Evolutionary conservation across 2,888 invertebrate genomes (phyloP).

Genomic region (Trimorus sp.): DNA sequence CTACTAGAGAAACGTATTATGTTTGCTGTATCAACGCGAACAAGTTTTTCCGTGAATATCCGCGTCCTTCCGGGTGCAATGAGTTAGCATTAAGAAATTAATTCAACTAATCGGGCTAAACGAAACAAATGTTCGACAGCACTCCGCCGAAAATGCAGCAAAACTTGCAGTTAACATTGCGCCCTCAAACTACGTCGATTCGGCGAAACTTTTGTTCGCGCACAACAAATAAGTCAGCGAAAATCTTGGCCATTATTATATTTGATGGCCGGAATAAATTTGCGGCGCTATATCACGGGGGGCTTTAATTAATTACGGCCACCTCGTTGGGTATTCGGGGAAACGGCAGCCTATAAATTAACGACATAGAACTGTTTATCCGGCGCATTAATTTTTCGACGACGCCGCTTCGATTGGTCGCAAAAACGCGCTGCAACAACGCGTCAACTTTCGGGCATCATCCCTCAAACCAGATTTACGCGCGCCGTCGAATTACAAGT

Average conservation of each 20-base stretch:
- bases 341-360: slow-evolving; percentile 16
- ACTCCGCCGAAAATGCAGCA: too few species aligned
- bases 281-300: slow-evolving; percentile 7
- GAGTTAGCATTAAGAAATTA: too few species aligned
- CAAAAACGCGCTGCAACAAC: slow-evolving; percentile 20
- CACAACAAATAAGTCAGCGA: slow-evolving; percentile 8
- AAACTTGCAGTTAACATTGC: background rate
- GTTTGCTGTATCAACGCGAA: too few species aligned
- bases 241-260: slow-evolving; percentile 30
- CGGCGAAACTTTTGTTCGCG: slow-evolving; percentile 1
- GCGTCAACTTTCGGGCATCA: background rate
- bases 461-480: slow-evolving; percentile 26
- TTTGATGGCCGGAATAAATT: slow-evolving; percentile 22
- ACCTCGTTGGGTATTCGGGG: slow-evolving; percentile 20
- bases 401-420: background rate
- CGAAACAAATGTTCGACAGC: background rate
- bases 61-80: too few species aligned
- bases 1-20: too few species aligned
- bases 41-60: too few species aligned
- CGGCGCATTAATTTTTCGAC: slow-evolving; percentile 25
- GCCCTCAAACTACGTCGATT: background rate
- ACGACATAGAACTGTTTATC: slow-evolving; percentile 23
- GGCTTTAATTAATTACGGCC: slow-evolving; percentile 26
- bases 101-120: background rate
- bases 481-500: slow-evolving; percentile 16